Evolutionary conservation across 1,140 invertebrate genomes (phyloP), one percentile per base, ranked within the genome.

Genomic region (Druon quercuslanigerum): DNA sequence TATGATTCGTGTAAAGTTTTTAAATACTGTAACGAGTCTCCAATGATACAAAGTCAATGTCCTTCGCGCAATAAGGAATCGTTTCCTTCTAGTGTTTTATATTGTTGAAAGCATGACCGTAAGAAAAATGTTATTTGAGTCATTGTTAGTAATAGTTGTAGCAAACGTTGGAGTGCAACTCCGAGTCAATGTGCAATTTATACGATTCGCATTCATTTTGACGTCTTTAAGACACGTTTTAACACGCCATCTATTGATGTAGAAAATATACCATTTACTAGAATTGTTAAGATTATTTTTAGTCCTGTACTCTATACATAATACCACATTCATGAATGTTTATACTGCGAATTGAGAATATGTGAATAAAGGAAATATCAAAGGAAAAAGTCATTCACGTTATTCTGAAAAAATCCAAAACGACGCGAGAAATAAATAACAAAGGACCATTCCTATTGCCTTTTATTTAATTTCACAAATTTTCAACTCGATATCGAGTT

Each of bases 301-400:
- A 66, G 16, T 25, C 14, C 40, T 66, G n/a, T 17, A 66, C 46
- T 66, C 25, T 66, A n/a, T 25, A 66, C 40, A 66, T 40, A 20
- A 40, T 66, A 40, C 33, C 40, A 60, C 57, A 11, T 11, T 9
- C 40, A 46, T 60, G 25, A 20, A 60, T 14, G 57, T 60, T 60
- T 60, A 33, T 60, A 66, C 60, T 25, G 25, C 14, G 25, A 66
- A 66, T 66, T 33, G 60, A 66, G 25, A 66, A 66, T 66, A 33
- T 66, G 40, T 66, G 33, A 66, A 66, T 66, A 66, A 66, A 66
- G 5, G 33, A 66, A 66, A 66, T 66, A 25, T 25, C 33, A 7
- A 8, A 66, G 14, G 40, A 66, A 66, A 66, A 13, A 25, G 11
- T 3, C 40, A 46, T 9, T 46, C 40, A 40, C 20, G 12, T 60